Evolutionary conservation across 2,888 invertebrate species (phyloP).

Genomic region (Hypsopygia costalis): DNA sequence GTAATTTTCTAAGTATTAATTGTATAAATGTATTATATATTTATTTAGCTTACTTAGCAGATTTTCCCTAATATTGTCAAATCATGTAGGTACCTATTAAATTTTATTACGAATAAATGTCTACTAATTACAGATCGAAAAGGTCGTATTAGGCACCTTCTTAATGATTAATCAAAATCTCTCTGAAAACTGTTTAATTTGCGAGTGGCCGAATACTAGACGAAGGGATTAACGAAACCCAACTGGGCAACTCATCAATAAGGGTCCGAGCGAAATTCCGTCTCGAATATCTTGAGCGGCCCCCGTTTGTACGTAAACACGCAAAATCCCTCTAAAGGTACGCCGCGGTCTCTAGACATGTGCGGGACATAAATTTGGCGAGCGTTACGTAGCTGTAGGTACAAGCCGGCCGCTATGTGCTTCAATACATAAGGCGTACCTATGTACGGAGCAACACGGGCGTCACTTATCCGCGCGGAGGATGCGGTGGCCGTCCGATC

Average conservation of each 20-base stretch:
- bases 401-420: slow-evolving; percentile 72
- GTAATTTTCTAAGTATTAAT: too few species aligned
- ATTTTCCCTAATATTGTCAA: too few species aligned
- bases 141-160: too few species aligned
- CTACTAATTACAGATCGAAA: too few species aligned
- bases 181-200: slow-evolving; percentile 10
- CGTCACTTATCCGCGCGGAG: slow-evolving; percentile 80
- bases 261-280: slow-evolving; percentile 68
- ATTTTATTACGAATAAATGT: too few species aligned
- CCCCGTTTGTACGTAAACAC: slow-evolving; percentile 74
- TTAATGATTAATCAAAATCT: slow-evolving; percentile 15
- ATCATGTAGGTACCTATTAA: too few species aligned
- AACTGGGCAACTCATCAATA: slow-evolving; percentile 61
- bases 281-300: slow-evolving; percentile 67
- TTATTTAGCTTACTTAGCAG: too few species aligned
- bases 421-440: slow-evolving; percentile 69
- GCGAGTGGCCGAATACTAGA: slow-evolving; percentile 9
- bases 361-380: slow-evolving; percentile 80
- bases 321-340: slow-evolving; percentile 79
- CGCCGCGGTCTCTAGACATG: slow-evolving; percentile 79
- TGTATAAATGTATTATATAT: too few species aligned
- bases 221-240: slow-evolving; percentile 41
- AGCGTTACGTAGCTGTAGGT: slow-evolving; percentile 77
- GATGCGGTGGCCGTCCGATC: slow-evolving; percentile 78
- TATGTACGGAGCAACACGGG: slow-evolving; percentile 75